These are phyloP conservation scores for Drosophila kuntzei DNA, from an alignment of 2,888 invertebrate genomes.

Conservation along the genomic window DNA sequence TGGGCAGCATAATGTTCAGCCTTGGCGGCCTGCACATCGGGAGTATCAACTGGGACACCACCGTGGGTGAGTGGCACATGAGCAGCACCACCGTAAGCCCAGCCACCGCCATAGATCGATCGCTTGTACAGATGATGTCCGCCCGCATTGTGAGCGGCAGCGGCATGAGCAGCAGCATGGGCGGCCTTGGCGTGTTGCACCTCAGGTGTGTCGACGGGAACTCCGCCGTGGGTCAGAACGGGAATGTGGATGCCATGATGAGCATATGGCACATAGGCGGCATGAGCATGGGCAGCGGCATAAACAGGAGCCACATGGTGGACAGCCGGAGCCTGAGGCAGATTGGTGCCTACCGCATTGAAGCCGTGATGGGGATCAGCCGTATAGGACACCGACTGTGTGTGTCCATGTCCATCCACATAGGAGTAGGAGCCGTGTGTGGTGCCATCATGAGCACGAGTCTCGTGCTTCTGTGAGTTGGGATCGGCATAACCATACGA, in stretches of 20 bases:
- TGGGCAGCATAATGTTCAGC: constrained; percentile 85
- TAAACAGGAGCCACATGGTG: constrained; percentile 73
- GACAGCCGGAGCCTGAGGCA: constrained; percentile 87
- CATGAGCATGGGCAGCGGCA: constrained; percentile 80
- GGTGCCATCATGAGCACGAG: constrained; percentile 87
- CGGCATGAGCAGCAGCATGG: constrained; percentile 86
- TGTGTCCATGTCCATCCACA: constrained; percentile 88
- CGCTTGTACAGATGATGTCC: constrained; percentile 86
- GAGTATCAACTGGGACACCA: constrained; percentile 86
- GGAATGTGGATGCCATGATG: constrained; percentile 75
- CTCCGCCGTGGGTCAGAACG: constrained; percentile 83
- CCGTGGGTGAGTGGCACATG: constrained; percentile 84
- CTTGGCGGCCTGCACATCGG: constrained; percentile 86
- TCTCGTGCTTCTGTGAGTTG: constrained; percentile 88
- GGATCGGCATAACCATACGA: constrained; percentile 89
- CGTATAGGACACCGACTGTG: constrained; percentile 89
- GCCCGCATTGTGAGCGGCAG: constrained; percentile 83
- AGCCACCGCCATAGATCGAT: constrained; percentile 83
- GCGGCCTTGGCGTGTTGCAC: constrained; percentile 87
- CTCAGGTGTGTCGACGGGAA: constrained; percentile 85
- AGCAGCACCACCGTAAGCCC: constrained; percentile 78
- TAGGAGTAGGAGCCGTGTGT: constrained; percentile 90
- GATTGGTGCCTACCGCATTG: constrained; percentile 88
- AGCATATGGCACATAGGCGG: constrained; percentile 81
- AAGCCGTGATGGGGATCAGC: constrained; percentile 89